Conservation (phyloP, 1,140 invertebrate species). For the Aphidius gifuensis region DNA sequence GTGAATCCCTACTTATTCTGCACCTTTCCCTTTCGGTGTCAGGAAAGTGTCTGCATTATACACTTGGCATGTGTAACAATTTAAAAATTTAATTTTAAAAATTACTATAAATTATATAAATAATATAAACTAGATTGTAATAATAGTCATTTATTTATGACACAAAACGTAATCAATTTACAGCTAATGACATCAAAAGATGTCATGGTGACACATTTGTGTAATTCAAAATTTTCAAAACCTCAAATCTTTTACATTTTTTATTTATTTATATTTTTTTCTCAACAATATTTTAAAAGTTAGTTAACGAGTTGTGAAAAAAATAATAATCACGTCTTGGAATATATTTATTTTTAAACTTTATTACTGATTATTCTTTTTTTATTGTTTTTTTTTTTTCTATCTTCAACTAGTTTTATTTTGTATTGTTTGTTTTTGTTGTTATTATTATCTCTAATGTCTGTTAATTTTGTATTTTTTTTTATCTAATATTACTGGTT, state of each 20-base stretch:
- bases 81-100: not conserved
- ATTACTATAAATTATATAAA: too few relatives aligned
- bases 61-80: not conserved
- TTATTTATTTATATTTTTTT: too few relatives aligned
- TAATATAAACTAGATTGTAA: not conserved
- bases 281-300: too few relatives aligned
- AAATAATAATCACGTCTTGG: too few relatives aligned
- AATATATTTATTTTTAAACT: too few relatives aligned
- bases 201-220: slow-evolving; percentile 51
- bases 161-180: not conserved
- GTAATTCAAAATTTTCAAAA: slow-evolving; percentile 12
- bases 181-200: slow-evolving; percentile 37
- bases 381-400: too few relatives aligned
- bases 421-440: too few relatives aligned
- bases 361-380: too few relatives aligned
- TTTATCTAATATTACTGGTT: not conserved
- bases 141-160: not conserved
- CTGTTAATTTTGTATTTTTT: too few relatives aligned
- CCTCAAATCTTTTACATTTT: not conserved
- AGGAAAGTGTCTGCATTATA: slow-evolving; percentile 14
- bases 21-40: slow-evolving; percentile 23
- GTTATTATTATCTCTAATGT: too few relatives aligned
- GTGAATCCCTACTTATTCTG: not conserved
- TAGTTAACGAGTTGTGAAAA: too few relatives aligned
- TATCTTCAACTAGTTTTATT: not conserved